phyloP scores from a whole-genome alignment of 2,113 vertebrate species.

The Rynchops niger region DNA sequence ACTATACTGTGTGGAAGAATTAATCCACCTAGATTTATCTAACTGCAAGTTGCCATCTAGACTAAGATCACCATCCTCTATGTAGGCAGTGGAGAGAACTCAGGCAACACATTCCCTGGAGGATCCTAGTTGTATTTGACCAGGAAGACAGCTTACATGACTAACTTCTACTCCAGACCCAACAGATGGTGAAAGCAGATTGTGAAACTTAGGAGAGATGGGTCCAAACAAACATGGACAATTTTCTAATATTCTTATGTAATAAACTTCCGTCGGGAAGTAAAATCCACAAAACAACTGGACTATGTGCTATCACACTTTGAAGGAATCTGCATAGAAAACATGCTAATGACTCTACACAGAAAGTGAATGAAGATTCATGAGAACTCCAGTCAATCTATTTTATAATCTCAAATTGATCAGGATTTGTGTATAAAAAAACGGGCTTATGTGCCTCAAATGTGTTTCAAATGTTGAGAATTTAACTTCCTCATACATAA shows the following conservation, averaged over 20 bases:
- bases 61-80: not conserved
- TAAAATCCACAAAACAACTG: not conserved
- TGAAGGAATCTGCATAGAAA: not conserved
- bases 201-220: not conserved
- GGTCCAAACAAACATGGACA: not conserved
- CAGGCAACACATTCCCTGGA: not conserved
- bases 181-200: not conserved
- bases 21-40: not conserved
- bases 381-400: not conserved
- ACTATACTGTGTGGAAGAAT: not conserved
- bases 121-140: rapidly evolving
- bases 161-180: not conserved
- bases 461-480: not conserved
- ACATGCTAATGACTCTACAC: not conserved
- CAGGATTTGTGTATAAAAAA: not conserved
- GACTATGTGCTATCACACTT: not conserved
- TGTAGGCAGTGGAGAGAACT: not conserved
- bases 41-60: not conserved
- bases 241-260: not conserved
- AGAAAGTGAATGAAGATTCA: not conserved
- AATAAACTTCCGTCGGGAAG: not conserved
- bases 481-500: not conserved
- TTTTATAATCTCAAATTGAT: not conserved
- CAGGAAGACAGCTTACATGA: not conserved
- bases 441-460: not conserved